Evolutionary conservation across 2,797 vertebrate species (phyloP).

Genomic region (Odontamblyopus lacepedii): DNA sequence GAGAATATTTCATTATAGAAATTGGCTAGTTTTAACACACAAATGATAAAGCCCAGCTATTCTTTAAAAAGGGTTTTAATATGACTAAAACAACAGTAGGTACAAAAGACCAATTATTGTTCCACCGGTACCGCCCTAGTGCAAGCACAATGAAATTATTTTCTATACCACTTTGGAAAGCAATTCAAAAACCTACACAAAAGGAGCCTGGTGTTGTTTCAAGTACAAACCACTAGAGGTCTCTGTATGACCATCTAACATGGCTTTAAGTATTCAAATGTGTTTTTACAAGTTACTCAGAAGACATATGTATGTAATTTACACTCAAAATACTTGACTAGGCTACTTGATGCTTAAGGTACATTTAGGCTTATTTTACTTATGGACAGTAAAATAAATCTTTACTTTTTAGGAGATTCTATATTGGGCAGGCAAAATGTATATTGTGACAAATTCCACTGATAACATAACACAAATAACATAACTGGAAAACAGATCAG

Average conservation of each 20-base stretch:
- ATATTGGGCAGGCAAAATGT: neutral
- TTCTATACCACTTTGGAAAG: too few species aligned
- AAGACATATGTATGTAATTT: neutral
- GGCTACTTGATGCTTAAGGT: neutral
- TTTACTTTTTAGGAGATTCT: neutral
- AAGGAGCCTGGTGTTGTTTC: neutral
- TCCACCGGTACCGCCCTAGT: neutral
- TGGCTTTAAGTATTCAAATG: neutral
- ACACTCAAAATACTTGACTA: neutral
- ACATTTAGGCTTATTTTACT: neutral
- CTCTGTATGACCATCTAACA: constrained; percentile 21
- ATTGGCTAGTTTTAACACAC: too few species aligned
- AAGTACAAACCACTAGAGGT: constrained; percentile 41
- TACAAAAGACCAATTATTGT: too few species aligned
- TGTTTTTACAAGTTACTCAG: neutral
- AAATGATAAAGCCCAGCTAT: too few species aligned
- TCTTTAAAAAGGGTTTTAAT: too few species aligned
- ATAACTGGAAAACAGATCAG: neutral
- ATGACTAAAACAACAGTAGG: too few species aligned
- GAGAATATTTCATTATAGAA: too few species aligned
- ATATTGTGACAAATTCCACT: neutral
- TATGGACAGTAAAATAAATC: neutral
- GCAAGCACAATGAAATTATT: neutral
- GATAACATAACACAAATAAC: neutral
- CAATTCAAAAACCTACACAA: too few species aligned